Conservation (phyloP, 2,113 vertebrate species). For the Callionymus lyra region DNA sequence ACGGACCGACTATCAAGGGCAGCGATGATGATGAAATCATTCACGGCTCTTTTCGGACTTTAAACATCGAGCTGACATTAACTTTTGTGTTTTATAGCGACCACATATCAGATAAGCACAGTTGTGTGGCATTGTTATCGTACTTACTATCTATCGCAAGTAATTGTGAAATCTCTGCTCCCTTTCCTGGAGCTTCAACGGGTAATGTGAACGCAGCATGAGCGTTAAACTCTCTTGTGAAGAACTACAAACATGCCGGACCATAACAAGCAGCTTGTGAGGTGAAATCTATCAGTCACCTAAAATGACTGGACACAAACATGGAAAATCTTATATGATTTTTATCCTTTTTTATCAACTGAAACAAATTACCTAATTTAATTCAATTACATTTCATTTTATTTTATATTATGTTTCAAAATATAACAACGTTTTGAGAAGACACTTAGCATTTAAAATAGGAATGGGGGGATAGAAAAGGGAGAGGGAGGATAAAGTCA, state of each 20-base stretch:
- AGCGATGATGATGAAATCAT: not conserved
- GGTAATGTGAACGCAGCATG: constrained; percentile 15
- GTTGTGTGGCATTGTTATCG: not conserved
- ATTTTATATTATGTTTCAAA: too few species aligned
- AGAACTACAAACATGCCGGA: constrained; percentile 44
- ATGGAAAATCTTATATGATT: too few species aligned
- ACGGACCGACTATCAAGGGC: not conserved
- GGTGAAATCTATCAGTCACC: constrained; percentile 1
- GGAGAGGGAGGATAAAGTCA: too few species aligned
- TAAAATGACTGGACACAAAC: constrained; percentile 2
- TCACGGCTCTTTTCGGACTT: too few species aligned
- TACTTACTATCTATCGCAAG: not conserved
- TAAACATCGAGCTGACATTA: too few species aligned
- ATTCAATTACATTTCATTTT: too few species aligned
- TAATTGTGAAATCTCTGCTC: not conserved
- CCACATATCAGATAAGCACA: not conserved
- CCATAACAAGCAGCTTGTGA: constrained; percentile 24
- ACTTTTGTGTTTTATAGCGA: not conserved
- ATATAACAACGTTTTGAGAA: too few species aligned
- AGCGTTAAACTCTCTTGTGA: constrained; percentile 11
- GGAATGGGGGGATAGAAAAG: too few species aligned
- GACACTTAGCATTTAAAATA: too few species aligned
- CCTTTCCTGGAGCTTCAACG: not conserved
- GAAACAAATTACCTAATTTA: too few species aligned
- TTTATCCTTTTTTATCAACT: too few species aligned